These are phyloP conservation scores for Phenganax marumi DNA, from an alignment of 92 coral and sea anemone species.

Conservation along the genomic window DNA sequence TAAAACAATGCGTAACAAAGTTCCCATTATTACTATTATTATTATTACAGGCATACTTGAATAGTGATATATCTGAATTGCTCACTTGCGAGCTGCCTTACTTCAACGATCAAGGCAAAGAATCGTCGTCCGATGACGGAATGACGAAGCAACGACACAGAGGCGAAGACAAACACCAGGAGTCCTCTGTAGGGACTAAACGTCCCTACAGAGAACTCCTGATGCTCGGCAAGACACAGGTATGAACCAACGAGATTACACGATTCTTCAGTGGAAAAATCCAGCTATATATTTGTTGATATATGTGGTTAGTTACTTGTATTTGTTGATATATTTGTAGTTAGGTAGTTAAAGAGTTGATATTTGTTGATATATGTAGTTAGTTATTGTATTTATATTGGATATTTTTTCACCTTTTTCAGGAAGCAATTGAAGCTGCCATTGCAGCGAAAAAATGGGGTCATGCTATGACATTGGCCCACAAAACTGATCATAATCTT, in stretches of 20 bases:
- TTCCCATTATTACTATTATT: background rate
- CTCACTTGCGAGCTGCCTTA: constrained; percentile 15
- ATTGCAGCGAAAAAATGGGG: constrained; percentile 67
- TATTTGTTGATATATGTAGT: no score
- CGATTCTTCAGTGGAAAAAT: constrained; percentile 29
- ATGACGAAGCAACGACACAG: background rate
- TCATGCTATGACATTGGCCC: constrained; percentile 66
- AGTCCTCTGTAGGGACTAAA: background rate
- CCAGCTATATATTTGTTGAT: background rate
- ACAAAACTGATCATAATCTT: constrained; percentile 47
- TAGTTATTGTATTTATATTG: background rate
- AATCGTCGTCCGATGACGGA: background rate
- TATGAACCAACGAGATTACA: constrained; percentile 2
- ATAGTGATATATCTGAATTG: constrained; percentile 32
- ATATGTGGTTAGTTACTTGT: background rate
- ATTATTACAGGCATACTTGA: constrained; percentile 27
- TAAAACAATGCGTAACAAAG: background rate
- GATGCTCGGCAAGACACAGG: constrained; percentile 27
- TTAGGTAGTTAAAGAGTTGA: no score
- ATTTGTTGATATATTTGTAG: no score
- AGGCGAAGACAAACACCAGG: background rate
- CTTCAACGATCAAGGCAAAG: background rate
- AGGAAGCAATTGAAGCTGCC: constrained; percentile 75
- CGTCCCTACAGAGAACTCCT: constrained; percentile 38
- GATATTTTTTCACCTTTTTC: background rate